Percentiles rank a stretch among this genome's conserved stretches.
Evolutionary conservation across 2,113 vertebrate genomes (phyloP).

Genomic region (Rhinoderma darwinii): DNA sequence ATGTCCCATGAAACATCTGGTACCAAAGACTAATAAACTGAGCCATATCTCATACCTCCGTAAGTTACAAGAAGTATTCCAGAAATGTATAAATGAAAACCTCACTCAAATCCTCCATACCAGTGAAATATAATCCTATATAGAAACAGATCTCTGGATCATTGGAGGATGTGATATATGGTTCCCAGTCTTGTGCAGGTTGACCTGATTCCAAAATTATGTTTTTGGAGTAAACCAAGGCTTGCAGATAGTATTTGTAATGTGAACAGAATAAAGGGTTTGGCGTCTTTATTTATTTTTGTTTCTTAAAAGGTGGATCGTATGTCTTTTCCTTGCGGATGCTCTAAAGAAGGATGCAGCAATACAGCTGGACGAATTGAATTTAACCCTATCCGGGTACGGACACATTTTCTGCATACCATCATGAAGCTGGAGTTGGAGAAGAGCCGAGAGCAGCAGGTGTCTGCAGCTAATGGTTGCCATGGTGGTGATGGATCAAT

Average conservation of each 20-base stretch:
- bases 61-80: too few species aligned
- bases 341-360: conserved; percentile 97
- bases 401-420: conserved; percentile 98
- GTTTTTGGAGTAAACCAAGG: background rate
- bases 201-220: background rate
- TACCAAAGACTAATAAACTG: background rate
- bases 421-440: conserved; percentile 99
- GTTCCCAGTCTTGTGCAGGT: background rate
- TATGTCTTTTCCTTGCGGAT: conserved; percentile 98
- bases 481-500: conserved; percentile 79
- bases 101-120: too few species aligned
- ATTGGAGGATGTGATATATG: background rate
- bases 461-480: conserved; percentile 80
- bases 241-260: background rate
- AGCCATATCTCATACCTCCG: background rate
- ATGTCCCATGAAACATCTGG: background rate
- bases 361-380: conserved; percentile 95
- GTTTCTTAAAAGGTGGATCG: conserved; percentile 89
- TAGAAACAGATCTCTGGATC: background rate
- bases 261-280: background rate
- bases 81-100: too few species aligned
- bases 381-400: conserved; percentile 98
- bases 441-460: conserved; percentile 94
- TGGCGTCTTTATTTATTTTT: conserved; percentile 56
- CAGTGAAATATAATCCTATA: too few species aligned